Evolutionary conservation across 1,140 invertebrate species (phyloP).

Genomic region (Euschistus heros): DNA sequence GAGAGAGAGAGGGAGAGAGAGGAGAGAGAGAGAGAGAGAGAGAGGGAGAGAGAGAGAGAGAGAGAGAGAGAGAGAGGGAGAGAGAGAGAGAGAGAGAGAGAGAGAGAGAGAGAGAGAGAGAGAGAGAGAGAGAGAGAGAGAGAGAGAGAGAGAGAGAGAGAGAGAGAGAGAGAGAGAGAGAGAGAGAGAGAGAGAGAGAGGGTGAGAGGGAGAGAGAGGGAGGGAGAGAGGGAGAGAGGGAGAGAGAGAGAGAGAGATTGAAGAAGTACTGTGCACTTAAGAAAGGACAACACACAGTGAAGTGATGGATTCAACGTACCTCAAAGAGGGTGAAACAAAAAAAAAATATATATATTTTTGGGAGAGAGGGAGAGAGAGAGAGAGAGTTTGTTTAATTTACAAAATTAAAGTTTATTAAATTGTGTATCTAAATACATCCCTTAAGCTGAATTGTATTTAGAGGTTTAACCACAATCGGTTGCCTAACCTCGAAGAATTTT

Average conservation of each 20-base stretch:
- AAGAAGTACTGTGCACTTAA: too few relatives aligned
- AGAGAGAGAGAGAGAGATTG: neutral
- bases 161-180: slow-evolving; percentile 14
- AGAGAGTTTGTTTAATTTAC: too few relatives aligned
- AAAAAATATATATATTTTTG: too few relatives aligned
- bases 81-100: neutral
- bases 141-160: slow-evolving; percentile 12
- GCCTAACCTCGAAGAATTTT: too few relatives aligned
- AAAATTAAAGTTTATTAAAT: too few relatives aligned
- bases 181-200: slow-evolving; percentile 15
- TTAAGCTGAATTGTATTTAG: too few relatives aligned
- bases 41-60: neutral
- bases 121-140: slow-evolving; percentile 12
- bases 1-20: neutral
- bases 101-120: slow-evolving; percentile 14
- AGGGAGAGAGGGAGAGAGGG: neutral
- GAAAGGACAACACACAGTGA: too few relatives aligned
- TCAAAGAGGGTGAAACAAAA: too few relatives aligned
- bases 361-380: too few relatives aligned
- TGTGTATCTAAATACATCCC: too few relatives aligned
- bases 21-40: neutral
- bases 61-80: neutral
- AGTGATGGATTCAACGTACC: too few relatives aligned
- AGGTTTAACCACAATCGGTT: too few relatives aligned
- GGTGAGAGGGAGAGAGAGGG: neutral